Conservation (phyloP, 2,888 invertebrate species). For the Penaeus monodon region DNA sequence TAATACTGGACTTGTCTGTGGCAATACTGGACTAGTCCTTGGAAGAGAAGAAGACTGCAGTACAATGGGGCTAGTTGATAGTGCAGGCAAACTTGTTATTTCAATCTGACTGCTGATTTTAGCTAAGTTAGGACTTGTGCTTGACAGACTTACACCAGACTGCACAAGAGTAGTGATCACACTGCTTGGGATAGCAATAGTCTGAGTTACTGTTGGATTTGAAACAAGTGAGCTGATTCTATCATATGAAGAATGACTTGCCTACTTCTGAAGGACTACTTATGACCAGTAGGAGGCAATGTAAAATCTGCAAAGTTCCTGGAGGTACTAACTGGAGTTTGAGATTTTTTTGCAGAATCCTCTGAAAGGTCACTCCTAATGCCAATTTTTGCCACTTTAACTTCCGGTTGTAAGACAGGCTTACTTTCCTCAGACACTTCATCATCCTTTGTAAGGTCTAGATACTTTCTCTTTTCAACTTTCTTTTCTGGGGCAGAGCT, state of each 20-base stretch:
- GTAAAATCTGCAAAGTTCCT: background rate
- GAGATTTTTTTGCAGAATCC: background rate
- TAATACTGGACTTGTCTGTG: constrained; percentile 2
- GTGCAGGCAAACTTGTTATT: background rate
- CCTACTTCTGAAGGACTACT: background rate
- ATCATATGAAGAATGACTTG: background rate
- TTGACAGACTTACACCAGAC: background rate
- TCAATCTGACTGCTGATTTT: background rate
- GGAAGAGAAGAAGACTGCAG: background rate
- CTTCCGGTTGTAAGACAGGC: background rate
- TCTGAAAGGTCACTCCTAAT: constrained; percentile 45
- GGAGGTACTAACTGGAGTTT: too few species aligned
- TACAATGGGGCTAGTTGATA: background rate
- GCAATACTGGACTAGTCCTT: background rate
- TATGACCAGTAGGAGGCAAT: constrained; percentile 8
- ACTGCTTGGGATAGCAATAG: too few species aligned
- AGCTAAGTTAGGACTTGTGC: background rate
- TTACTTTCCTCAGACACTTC: constrained; percentile 8
- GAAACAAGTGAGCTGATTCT: too few species aligned
- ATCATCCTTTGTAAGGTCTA: background rate
- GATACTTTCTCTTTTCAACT: constrained; percentile 35
- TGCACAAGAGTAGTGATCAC: too few species aligned
- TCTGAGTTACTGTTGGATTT: too few species aligned
- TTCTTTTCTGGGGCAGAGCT: background rate
- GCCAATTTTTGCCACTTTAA: constrained; percentile 42